Evolutionary conservation across 2,797 vertebrate species (phyloP).

Genomic region (Thamnophis elegans): DNA sequence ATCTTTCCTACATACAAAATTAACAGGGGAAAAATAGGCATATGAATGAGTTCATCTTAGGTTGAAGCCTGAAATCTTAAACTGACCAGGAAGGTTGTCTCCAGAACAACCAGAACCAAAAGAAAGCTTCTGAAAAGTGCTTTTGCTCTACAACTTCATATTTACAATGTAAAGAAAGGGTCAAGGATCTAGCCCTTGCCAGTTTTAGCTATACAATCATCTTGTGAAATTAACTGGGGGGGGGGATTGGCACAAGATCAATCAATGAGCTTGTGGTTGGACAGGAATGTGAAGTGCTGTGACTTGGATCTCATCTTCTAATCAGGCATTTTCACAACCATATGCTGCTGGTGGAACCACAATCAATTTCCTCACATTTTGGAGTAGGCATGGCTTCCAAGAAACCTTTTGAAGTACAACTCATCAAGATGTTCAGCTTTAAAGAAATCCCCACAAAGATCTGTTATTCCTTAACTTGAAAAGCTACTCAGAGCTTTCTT

Average conservation of each 20-base stretch:
- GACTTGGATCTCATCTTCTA: background rate
- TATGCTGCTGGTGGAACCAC: background rate
- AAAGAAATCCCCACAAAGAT: background rate
- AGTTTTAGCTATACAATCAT: background rate
- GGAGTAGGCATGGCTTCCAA: background rate
- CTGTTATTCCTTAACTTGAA: background rate
- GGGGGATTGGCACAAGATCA: background rate
- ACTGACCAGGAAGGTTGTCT: background rate
- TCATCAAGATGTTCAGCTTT: background rate
- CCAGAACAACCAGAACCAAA: background rate
- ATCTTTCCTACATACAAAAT: background rate
- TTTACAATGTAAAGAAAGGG: background rate
- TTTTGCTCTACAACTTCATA: background rate
- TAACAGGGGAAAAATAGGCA: background rate
- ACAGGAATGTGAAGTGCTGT: background rate
- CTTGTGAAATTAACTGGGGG: background rate
- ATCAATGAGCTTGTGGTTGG: background rate
- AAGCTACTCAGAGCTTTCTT: background rate
- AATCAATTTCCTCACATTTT: slow-evolving; percentile 7
- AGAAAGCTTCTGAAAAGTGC: background rate
- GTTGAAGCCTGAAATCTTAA: background rate
- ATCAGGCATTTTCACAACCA: background rate
- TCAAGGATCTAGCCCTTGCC: background rate
- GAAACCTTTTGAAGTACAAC: background rate
- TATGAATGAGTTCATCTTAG: background rate